These are phyloP conservation scores for Terebella lapidaria DNA, from an alignment of 2,888 invertebrate genomes.

Conservation along the genomic window DNA sequence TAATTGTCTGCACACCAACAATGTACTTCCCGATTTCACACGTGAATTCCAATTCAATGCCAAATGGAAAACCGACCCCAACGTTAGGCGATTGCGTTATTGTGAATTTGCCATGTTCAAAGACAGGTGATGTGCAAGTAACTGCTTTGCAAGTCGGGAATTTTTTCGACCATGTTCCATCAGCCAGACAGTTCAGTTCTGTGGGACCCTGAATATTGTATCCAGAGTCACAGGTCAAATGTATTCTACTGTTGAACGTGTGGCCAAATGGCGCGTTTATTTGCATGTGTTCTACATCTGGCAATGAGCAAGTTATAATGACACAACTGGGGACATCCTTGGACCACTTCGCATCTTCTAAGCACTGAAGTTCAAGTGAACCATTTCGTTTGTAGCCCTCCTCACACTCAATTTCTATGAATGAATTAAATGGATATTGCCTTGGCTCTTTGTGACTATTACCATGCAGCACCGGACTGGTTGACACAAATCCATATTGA, in stretches of 20 bases:
- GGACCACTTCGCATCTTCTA: constrained; percentile 31
- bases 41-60: constrained; percentile 15
- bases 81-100: constrained; percentile 10
- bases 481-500: neutral
- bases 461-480: neutral
- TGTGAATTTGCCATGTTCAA: constrained; percentile 10
- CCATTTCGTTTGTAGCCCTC: constrained; percentile 9
- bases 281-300: constrained; percentile 15
- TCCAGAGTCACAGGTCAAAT: constrained; percentile 34
- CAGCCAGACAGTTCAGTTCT: constrained; percentile 33
- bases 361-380: constrained; percentile 4
- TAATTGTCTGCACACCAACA: constrained; percentile 7
- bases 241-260: constrained; percentile 14
- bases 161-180: constrained; percentile 41
- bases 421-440: neutral
- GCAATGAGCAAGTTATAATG: constrained; percentile 26
- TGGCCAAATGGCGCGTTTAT: constrained; percentile 8
- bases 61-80: constrained; percentile 19
- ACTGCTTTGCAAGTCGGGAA: constrained; percentile 32
- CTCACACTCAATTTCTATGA: neutral
- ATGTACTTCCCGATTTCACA: constrained; percentile 17
- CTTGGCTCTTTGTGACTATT: neutral
- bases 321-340: constrained; percentile 34
- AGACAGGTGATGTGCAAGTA: constrained; percentile 11
- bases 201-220: constrained; percentile 36